Evolutionary conservation across 2,888 invertebrate genomes (phyloP), one percentile per base, ranked within the genome.

Genomic region (Diloba caeruleocephala): DNA sequence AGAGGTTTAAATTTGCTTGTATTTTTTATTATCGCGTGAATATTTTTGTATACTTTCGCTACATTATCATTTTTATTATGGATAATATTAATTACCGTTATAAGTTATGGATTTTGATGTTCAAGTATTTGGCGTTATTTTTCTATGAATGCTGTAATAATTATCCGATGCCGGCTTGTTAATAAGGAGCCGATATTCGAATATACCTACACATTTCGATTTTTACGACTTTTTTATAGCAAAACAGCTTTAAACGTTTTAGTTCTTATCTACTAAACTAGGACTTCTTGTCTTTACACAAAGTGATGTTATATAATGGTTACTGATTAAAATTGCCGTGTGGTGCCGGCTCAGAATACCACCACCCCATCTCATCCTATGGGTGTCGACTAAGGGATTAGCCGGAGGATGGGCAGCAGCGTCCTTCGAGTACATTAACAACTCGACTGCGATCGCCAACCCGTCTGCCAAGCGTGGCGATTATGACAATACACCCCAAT

Each of bases 41-140:
- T 25, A 19, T 46, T 42, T 52, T 60, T 60, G 36, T 50, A 48
- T 38, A 65, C 72, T 72, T 72, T 72, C 68, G 53, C 68, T 72
- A 50, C 62, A 55, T 62, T 55, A 64, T 67, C 7, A 21, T n/a
- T n/a, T n/a, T n/a, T n/a, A 21, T 4, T 43, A 60, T 58, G 46
- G 14, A 39, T 59, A 34, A 51, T 71, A 58, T 61, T 51, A 55
- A 52, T 46, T 57, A 33, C 50, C 41, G 68, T 62, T 54, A 46
- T 48, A 68, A 57, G 36, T 54, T 46, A 57, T 39, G 28, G 28
- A 10, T 53, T 57, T 57, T 42, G 7, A 57, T 45, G 5, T 44
- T 5, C n/a, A 21, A 41, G 31, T 37, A 28, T 62, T 44, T 53
- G 7, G 15, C 4, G 17, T 37, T 49, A 49, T 14, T 28, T 25